These are phyloP conservation scores for Tetragonula carbonaria DNA, from an alignment of 2,888 invertebrate genomes.

Conservation along the genomic window DNA sequence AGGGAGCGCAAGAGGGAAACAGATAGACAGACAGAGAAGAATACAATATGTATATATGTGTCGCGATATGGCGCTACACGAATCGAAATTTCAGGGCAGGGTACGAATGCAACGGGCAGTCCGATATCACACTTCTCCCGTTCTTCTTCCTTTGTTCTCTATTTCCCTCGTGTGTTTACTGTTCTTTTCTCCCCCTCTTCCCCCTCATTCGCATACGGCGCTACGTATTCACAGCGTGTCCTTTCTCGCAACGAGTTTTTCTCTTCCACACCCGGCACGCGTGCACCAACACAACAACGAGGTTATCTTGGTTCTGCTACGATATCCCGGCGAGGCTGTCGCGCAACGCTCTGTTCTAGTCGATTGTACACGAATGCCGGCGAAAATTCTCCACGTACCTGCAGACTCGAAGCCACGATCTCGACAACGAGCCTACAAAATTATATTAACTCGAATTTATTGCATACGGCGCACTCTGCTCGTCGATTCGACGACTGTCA, in stretches of 20 bases:
- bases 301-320: neutral
- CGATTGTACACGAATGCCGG: constrained; percentile 7
- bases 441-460: neutral
- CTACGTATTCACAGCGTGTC: constrained; percentile 16
- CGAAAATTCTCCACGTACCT: constrained; percentile 16
- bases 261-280: constrained; percentile 23
- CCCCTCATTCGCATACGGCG: neutral
- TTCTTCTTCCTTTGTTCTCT: constrained; percentile 27
- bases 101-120: constrained; percentile 42
- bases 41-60: constrained; percentile 51
- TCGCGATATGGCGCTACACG: constrained; percentile 59
- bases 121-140: constrained; percentile 48
- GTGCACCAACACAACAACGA: constrained; percentile 32
- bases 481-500: constrained; percentile 2
- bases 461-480: constrained; percentile 15
- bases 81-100: constrained; percentile 51
- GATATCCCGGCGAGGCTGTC: constrained; percentile 3
- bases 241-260: constrained; percentile 21
- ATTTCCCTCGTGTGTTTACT: constrained; percentile 9
- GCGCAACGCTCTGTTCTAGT: constrained; percentile 25
- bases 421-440: neutral
- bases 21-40: constrained; percentile 41
- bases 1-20: constrained; percentile 12
- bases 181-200: neutral
- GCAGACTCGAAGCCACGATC: neutral